These are phyloP conservation scores for Acanthopagrus latus DNA, from an alignment of 2,797 vertebrate species.

Conservation along the genomic window DNA sequence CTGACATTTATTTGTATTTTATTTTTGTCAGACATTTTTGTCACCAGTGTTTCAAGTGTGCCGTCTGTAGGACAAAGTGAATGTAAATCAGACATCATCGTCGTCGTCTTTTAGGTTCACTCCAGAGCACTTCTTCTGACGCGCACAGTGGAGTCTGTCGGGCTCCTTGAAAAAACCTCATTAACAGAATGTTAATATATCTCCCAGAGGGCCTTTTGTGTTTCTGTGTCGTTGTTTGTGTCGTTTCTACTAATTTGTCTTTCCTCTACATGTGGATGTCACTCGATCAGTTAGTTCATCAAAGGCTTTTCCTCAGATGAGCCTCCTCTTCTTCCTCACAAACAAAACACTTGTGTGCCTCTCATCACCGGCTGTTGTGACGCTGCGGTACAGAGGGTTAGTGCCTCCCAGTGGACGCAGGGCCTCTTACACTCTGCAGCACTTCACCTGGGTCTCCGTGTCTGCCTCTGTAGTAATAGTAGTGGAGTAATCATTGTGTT, in stretches of 20 bases:
- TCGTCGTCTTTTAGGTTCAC: neutral
- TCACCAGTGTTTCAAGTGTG: neutral
- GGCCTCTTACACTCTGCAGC: neutral
- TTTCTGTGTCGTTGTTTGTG: slow-evolving; percentile 18
- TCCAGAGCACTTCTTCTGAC: neutral
- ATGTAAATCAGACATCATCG: slow-evolving; percentile 16
- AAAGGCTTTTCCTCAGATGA: slow-evolving; percentile 56
- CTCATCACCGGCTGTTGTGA: slow-evolving; percentile 4
- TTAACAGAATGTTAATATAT: slow-evolving; percentile 43
- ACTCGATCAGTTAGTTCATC: slow-evolving; percentile 50
- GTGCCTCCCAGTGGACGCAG: slow-evolving; percentile 71
- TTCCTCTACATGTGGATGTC: slow-evolving; percentile 24
- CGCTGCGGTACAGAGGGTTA: slow-evolving; percentile 39
- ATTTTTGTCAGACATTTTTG: neutral
- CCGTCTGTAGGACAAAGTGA: neutral
- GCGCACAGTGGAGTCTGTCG: slow-evolving; percentile 4
- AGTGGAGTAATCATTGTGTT: too few relatives aligned
- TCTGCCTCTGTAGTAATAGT: neutral
- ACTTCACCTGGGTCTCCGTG: neutral
- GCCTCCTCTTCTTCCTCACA: slow-evolving; percentile 46
- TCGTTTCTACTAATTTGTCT: slow-evolving; percentile 30
- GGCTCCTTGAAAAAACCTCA: slow-evolving; percentile 49
- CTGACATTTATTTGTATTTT: too few relatives aligned
- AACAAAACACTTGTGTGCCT: slow-evolving; percentile 59
- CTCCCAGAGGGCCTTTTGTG: slow-evolving; percentile 53